Evolutionary conservation across 2,113 vertebrate species (phyloP), one percentile per base, ranked within the genome.

Genomic region (Stegostoma tigrinum): DNA sequence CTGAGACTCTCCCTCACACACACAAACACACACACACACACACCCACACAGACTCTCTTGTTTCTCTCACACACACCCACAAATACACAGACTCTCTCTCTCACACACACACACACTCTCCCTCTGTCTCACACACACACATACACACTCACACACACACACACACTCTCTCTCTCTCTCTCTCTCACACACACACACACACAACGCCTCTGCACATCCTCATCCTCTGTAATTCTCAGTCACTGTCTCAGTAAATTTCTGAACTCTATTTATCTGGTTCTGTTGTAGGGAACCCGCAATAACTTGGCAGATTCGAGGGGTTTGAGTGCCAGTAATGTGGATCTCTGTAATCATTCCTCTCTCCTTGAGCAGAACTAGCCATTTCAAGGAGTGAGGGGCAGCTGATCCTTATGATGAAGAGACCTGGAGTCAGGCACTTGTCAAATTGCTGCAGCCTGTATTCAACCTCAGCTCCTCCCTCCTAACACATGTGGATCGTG

Each of bases 261-360:
- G 14, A 55, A 0, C 30, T 89, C 48, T 89, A 34, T 6, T 87
- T 72, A n/a, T 55, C 27, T 55, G 0, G 3, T 7, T 38, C 55
- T 64, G n/a, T 0, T 55, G 96, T 15, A 98, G 98, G 96, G 83
- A 75, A 97, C 96, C 0, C 96, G 96, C 3, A 66, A 96, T 23
- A 96, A 96, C 38, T 97, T 98, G 96, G 97, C 96, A 85, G 96
- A 97, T 85, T 98, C 97, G 55, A 97, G 97, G 2, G 98, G 97
- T n/a, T 96, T 98, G 96, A 98, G 98, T 96, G 98, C 98, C 97
- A 98, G 98, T 96, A 97, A 97, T 0, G 96, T 97, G 95, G 97
- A 98, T 91, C 97, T 95, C 21, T 89, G 83, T 1, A 85, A 95
- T 30, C 52, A 38, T 5, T 38, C 19, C 6, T 87, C 83, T 14